Percentiles rank a stretch among this genome's conserved stretches.
These are phyloP conservation scores for Synergus laeviventris DNA, from an alignment of 2,888 invertebrate genomes.

Conservation along the genomic window DNA sequence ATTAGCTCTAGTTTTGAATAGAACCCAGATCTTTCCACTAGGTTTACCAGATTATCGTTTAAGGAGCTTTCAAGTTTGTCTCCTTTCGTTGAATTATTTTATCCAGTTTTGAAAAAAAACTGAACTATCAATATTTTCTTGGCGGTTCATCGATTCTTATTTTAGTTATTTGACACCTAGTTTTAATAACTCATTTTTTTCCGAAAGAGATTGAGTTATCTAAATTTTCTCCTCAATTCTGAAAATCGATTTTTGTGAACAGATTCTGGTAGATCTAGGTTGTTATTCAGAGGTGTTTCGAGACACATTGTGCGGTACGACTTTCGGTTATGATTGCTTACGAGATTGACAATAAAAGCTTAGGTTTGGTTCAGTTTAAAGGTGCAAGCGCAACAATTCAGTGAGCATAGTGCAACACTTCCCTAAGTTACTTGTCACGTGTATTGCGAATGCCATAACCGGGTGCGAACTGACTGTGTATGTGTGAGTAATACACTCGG, in stretches of 20 bases:
- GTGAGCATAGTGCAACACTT: not conserved
- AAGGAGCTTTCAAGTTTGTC: not conserved
- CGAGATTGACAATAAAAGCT: constrained; percentile 26
- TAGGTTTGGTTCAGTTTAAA: not conserved
- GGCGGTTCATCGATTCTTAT: not conserved
- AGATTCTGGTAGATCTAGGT: not conserved
- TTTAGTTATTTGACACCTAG: not conserved
- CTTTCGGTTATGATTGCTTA: constrained; percentile 11
- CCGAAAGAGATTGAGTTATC: not conserved
- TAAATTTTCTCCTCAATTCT: not conserved
- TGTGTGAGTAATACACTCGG: constrained; percentile 19
- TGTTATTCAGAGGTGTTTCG: constrained; percentile 1
- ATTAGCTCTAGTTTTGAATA: not conserved
- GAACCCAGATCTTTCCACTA: constrained; percentile 12
- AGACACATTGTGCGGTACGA: not conserved
- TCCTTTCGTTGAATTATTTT: not conserved
- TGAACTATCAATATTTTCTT: not conserved
- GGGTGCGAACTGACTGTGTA: constrained; percentile 5
- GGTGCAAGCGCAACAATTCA: constrained; percentile 22
- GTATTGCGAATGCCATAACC: constrained; percentile 18
- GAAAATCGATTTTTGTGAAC: not conserved
- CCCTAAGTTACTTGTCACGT: constrained; percentile 19
- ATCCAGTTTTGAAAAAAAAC: not conserved
- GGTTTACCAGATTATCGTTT: not conserved
- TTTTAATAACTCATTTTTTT: not conserved